phyloP scores from a whole-genome alignment of 1,140 invertebrate species.

The Luehdorfia chinensis region DNA sequence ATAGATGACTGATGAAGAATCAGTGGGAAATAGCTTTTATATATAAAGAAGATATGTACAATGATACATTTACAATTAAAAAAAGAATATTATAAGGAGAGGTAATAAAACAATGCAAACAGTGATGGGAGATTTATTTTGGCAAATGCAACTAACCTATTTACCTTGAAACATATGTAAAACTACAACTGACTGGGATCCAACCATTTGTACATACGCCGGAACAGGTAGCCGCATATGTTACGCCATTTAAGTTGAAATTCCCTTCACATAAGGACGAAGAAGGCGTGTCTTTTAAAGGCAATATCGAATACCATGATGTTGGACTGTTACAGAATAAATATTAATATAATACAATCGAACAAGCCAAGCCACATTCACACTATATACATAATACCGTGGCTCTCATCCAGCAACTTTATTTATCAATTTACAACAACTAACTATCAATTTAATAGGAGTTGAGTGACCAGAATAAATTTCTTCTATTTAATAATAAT shows the following conservation, averaged over 20 bases:
- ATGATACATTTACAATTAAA: no score
- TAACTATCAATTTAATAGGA: slow-evolving; percentile 56
- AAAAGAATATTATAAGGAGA: no score
- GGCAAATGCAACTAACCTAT: slow-evolving; percentile 72
- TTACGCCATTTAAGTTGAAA: no score
- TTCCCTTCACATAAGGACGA: not conserved
- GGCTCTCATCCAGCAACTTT: slow-evolving; percentile 27
- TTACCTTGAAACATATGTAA: slow-evolving; percentile 63
- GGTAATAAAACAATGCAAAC: slow-evolving; percentile 56
- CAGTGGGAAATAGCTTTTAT: no score
- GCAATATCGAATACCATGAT: slow-evolving; percentile 15
- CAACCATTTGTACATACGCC: slow-evolving; percentile 21
- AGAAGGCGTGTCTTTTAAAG: slow-evolving; percentile 15
- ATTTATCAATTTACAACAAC: slow-evolving; percentile 45
- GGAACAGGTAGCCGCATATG: not conserved
- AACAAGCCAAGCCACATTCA: slow-evolving; percentile 38
- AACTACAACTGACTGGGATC: slow-evolving; percentile 51
- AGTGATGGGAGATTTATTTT: slow-evolving; percentile 74
- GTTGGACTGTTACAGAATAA: slow-evolving; percentile 47
- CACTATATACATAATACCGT: slow-evolving; percentile 59
- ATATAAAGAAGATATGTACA: no score
- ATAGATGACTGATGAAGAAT: no score
- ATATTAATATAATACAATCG: slow-evolving; percentile 49
- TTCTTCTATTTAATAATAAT: slow-evolving; percentile 56
- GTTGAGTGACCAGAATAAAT: slow-evolving; percentile 68